A percentile compares a stretch with the other conserved stretches of the same genome.
Evolutionary conservation across 2,888 invertebrate genomes (phyloP).

Genomic region (Rhaphigaster nebulosa): DNA sequence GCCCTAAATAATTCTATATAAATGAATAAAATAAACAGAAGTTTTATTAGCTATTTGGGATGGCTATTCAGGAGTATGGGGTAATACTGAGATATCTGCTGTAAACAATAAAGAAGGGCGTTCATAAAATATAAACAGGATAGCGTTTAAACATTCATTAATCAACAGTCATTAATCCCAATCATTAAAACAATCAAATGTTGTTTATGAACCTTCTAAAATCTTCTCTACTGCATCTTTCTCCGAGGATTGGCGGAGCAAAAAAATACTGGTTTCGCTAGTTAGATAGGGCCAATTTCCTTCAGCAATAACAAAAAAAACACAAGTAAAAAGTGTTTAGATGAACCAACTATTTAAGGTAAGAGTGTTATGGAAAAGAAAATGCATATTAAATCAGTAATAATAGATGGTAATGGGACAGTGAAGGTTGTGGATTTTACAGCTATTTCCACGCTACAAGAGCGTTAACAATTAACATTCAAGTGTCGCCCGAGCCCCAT

Average conservation of each 20-base stretch:
- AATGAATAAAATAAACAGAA: too few relatives aligned
- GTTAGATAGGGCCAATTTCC: background rate
- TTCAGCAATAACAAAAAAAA: background rate
- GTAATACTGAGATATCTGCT: too few relatives aligned
- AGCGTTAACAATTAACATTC: slow-evolving; percentile 21
- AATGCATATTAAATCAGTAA: background rate
- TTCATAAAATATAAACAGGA: too few relatives aligned
- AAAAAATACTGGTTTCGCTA: slow-evolving; percentile 4
- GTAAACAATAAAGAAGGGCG: too few relatives aligned
- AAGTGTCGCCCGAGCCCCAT: background rate
- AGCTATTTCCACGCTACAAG: background rate
- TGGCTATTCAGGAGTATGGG: too few relatives aligned
- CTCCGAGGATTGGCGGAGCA: background rate
- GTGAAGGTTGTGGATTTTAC: background rate
- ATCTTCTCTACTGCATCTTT: background rate
- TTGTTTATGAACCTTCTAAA: background rate
- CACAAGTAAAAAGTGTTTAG: background rate
- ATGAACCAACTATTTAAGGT: background rate
- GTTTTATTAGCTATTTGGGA: too few relatives aligned
- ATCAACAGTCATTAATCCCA: too few relatives aligned
- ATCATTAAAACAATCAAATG: background rate
- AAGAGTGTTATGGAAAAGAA: background rate
- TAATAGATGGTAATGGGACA: background rate
- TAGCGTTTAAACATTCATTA: too few relatives aligned
- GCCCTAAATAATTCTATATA: too few relatives aligned